Evolutionary conservation across 2,113 vertebrate species (phyloP), one percentile per base, ranked within the genome.

Genomic region (Takifugu bimaculatus): DNA sequence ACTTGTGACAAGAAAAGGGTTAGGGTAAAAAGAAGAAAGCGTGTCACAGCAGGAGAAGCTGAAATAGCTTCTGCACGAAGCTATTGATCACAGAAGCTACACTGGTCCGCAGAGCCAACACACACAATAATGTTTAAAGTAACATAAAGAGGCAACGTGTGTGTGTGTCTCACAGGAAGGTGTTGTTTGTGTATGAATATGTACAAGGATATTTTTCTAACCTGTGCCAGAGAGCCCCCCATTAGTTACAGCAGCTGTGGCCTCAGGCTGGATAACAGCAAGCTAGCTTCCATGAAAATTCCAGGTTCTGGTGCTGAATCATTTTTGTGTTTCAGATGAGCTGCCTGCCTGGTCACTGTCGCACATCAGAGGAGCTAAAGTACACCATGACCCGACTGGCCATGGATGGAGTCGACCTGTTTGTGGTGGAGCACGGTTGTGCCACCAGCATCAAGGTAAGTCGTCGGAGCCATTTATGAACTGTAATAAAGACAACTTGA

Each of bases 311-410:
- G 3, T 45, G 11, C 26, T 63, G 32, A 76, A 25, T 29, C 13
- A 13, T 48, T 39, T 32, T 60, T 61, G 25, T 71, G 53, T 79
- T 76, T 44, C 75, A 98, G 96, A 75, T 91, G 77, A 92, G 82
- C 69, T 93, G 91, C 72, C 75, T 96, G 63, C 93, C 96, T 26
- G 95, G 96, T 26, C 94, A 91, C 3, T 98, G 96, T 75, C 93
- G 93, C 64, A 91, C 94, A 0, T 96, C 97, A 2, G 95, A 98
- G 85, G 95, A 96, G 48, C 87, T 99, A 28, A 99, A 99, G 71
- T 99, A 99, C 75, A 95, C 93, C 1, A 99, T 99, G 97, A 99
- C 94, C 14, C 93, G 97, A 5, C 73, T 99, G 67, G 94, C 95
- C 5, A 88, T 95, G 64, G 96, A 97, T 62, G 95, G 94, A 68